phyloP scores from a whole-genome alignment of 2,113 vertebrate species.

The Amblyornis subalaris region DNA sequence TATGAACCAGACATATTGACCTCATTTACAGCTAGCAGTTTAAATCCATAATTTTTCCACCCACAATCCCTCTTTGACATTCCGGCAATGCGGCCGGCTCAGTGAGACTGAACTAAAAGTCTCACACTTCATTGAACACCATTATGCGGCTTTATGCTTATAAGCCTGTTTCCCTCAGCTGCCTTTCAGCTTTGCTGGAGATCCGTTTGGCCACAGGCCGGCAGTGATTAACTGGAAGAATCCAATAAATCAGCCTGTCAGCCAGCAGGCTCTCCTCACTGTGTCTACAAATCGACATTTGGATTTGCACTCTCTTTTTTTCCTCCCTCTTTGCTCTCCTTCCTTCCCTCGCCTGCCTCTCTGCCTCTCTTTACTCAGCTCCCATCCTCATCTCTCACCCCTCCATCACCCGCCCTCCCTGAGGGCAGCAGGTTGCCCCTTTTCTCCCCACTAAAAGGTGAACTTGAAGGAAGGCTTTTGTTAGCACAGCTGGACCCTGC shows the following conservation, averaged over 20 bases:
- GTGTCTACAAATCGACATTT: conserved; percentile 87
- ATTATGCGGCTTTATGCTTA: conserved; percentile 94
- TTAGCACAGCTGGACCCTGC: not conserved
- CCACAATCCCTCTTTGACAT: conserved; percentile 88
- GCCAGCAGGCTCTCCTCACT: conserved; percentile 83
- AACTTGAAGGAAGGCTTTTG: conserved; percentile 65
- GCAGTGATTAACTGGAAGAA: conserved; percentile 93
- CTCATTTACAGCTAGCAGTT: conserved; percentile 92
- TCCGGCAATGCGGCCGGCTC: conserved; percentile 81
- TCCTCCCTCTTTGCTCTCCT: not conserved
- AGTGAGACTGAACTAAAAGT: conserved; percentile 97
- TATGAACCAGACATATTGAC: conserved; percentile 97
- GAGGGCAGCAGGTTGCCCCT: conserved; percentile 34
- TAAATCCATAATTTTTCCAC: conserved; percentile 91
- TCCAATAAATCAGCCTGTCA: conserved; percentile 97
- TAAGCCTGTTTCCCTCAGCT: conserved; percentile 87
- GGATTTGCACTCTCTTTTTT: conserved; percentile 74
- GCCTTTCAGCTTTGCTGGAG: conserved; percentile 88
- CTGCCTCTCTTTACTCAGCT: not conserved
- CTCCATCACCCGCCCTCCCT: not conserved
- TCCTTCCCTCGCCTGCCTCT: not conserved
- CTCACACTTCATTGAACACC: conserved; percentile 96
- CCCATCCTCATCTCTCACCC: not conserved
- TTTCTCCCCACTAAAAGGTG: conserved; percentile 59
- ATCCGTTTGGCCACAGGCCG: conserved; percentile 86